A percentile compares a stretch with the other conserved stretches of the same genome.
Conservation (phyloP, 2,797 vertebrate species). For the Lepilemur ruficaudatus region DNA sequence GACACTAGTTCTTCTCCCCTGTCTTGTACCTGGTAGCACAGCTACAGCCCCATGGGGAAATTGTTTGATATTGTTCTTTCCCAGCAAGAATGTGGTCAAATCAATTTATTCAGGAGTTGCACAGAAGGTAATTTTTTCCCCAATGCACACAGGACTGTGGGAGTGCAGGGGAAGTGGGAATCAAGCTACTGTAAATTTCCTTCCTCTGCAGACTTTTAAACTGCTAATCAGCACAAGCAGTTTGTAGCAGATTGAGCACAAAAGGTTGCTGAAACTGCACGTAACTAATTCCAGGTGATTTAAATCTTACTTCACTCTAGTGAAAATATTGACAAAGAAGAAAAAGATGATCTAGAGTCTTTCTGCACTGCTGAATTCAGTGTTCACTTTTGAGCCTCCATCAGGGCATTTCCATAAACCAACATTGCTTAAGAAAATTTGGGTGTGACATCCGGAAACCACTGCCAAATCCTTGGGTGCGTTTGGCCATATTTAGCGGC, state of each 20-base stretch:
- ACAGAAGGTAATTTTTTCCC: constrained; percentile 3
- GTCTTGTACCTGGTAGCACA: not conserved
- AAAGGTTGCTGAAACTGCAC: constrained; percentile 40
- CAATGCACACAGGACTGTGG: not conserved
- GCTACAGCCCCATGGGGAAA: not conserved
- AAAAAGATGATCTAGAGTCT: not conserved
- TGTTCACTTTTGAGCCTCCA: not conserved
- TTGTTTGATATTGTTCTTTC: not conserved
- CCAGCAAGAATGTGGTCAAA: not conserved
- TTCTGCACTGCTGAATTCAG: not conserved
- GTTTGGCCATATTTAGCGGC: not conserved
- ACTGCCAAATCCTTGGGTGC: not conserved
- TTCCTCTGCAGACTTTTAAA: constrained; percentile 33
- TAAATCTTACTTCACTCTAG: not conserved
- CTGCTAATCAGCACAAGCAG: constrained; percentile 15
- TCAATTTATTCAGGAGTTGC: not conserved
- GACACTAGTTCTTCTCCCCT: not conserved
- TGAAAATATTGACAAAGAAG: constrained; percentile 30
- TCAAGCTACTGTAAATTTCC: not conserved
- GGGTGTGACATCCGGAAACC: not conserved
- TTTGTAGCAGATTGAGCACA: not conserved
- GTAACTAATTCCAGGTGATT: constrained; percentile 34
- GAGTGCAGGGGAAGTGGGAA: accelerated
- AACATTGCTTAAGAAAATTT: not conserved
- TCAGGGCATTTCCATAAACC: not conserved